Evolutionary conservation across 2,888 invertebrate species (phyloP), one percentile per base, ranked within the genome.

Genomic region (Crossocerus cetratus): DNA sequence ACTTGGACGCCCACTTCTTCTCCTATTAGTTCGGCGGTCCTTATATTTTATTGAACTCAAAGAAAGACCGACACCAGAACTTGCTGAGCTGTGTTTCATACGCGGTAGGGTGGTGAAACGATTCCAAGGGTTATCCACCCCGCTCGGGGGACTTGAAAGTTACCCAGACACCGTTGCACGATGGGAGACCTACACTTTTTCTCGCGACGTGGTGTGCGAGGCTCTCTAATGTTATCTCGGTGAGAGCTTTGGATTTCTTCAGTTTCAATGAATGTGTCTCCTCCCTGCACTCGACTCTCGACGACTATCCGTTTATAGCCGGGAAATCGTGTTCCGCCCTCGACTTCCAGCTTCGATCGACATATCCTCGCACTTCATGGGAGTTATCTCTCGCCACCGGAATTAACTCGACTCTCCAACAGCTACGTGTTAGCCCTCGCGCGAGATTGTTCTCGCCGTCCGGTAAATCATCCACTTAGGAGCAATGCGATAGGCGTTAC

Each of bases 11-110:
- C 32, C 32, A 32, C 11, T 32, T 32, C 32, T 32, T 32, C 8
- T 32, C 8, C 32, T 32, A 32, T 32, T 32, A 32, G 8, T 32
- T 32, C 8, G 32, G 32, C 1, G 32, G 11, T 32, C 32, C 32
- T 32, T 20, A 62, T 20, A 54, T 65, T 63, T 65, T 44, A 53
- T 61, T 53, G 13, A 14, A 58, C 20, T 58, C 58, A 14, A 57
- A 14, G 18, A 8, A 23, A 54, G 32, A 32, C 1, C 32, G 32
- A 32, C 32, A 32, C 32, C 2, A 32, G 32, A 32, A 32, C 32
- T 32, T 32, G 32, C 32, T 32, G 8, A 32, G 32, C 0, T 8
- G 0, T 32, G 32, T 49, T 49, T 49, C 16, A 49, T 49, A 14
- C 4, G 49, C 13, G 5, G 16, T 16, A 16, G 14, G 49, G 16